phyloP scores from a whole-genome alignment of 2,113 vertebrate genomes.

The Tauraco erythrolophus region DNA sequence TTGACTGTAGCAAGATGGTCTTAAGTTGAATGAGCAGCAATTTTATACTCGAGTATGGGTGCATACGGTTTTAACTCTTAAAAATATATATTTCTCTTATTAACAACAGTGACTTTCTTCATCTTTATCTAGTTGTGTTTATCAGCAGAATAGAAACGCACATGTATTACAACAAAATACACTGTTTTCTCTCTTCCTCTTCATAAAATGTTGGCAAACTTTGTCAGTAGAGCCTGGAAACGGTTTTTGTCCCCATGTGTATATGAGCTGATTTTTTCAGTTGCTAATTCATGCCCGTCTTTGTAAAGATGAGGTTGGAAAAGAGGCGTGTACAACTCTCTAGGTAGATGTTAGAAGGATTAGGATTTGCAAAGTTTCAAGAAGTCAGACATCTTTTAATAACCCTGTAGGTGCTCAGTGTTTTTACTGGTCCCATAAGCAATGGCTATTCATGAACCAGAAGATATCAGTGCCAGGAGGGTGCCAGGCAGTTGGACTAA shows the following conservation, averaged over 20 bases:
- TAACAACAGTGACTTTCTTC: background rate
- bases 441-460: background rate
- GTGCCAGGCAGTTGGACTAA: background rate
- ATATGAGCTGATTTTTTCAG: accelerated
- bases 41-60: background rate
- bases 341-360: background rate
- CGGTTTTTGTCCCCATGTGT: background rate
- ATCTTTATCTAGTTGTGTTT: background rate
- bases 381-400: background rate
- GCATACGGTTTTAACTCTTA: background rate
- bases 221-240: background rate
- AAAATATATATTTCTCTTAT: accelerated
- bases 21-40: background rate
- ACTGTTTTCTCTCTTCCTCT: background rate
- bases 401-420: background rate
- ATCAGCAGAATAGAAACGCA: background rate
- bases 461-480: background rate
- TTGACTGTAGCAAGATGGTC: background rate
- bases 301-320: background rate
- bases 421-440: background rate
- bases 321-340: background rate
- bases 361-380: background rate
- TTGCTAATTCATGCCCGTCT: background rate
- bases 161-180: background rate
- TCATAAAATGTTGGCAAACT: background rate